phyloP scores from a whole-genome alignment of 2,888 invertebrate species.

The Drosophila flavopinicola region DNA sequence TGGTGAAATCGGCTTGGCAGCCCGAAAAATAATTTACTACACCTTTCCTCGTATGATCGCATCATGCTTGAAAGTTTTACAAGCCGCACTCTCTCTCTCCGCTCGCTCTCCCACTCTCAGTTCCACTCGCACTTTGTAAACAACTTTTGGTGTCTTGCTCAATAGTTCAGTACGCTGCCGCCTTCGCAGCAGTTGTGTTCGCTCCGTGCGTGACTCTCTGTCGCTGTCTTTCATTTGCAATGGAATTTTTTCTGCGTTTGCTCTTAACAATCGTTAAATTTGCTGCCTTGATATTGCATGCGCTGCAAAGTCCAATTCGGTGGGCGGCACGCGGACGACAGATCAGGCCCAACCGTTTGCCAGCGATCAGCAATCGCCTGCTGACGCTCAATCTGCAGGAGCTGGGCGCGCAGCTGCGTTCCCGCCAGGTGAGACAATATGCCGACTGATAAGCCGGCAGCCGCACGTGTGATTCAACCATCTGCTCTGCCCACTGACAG shows the following conservation, averaged over 20 bases:
- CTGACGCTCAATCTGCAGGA: constrained; percentile 61
- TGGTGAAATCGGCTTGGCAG: too few species aligned
- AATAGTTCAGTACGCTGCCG: constrained; percentile 16
- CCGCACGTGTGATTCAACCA: too few species aligned
- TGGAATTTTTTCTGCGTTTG: constrained; percentile 73
- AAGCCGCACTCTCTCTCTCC: not conserved
- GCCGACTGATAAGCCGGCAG: not conserved
- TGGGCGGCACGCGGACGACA: not conserved
- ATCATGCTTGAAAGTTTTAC: not conserved
- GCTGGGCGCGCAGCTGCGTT: constrained; percentile 57
- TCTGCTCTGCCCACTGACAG: constrained; percentile 84
- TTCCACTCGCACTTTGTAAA: not conserved
- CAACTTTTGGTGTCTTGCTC: not conserved
- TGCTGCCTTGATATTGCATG: constrained; percentile 25
- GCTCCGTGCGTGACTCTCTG: not conserved
- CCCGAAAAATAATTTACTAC: too few species aligned
- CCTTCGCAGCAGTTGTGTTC: not conserved
- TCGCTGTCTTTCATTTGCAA: constrained; percentile 20
- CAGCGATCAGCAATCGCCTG: constrained; percentile 61
- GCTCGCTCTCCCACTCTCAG: not conserved
- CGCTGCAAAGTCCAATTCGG: constrained; percentile 9
- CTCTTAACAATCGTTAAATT: constrained; percentile 60
- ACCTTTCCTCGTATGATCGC: accelerated
- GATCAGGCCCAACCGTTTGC: constrained; percentile 23
- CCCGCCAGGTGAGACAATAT: constrained; percentile 64